These are phyloP conservation scores for Matsumyia berberina DNA, from an alignment of 2,888 invertebrate species.

Conservation along the genomic window DNA sequence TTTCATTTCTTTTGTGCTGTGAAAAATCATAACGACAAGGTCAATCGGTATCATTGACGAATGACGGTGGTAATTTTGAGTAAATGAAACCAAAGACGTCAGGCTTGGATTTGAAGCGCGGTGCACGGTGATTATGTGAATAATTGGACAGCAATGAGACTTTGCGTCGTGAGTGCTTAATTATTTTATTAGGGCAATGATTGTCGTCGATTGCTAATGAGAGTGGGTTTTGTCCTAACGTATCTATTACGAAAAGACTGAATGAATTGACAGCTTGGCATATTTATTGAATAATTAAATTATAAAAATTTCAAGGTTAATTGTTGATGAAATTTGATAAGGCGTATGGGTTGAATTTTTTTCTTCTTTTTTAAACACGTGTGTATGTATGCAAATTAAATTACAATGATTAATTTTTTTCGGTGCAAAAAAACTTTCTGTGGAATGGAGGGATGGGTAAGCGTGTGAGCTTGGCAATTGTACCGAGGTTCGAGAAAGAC, in stretches of 20 bases:
- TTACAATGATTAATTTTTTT: slow-evolving; percentile 7
- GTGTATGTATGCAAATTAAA: slow-evolving; percentile 45
- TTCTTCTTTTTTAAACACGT: slow-evolving; percentile 31
- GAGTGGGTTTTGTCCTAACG: slow-evolving; percentile 41
- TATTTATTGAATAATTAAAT: slow-evolving; percentile 53
- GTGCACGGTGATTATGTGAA: slow-evolving; percentile 23
- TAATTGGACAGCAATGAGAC: slow-evolving; percentile 28
- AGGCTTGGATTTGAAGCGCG: slow-evolving; percentile 4
- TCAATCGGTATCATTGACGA: slow-evolving; percentile 55
- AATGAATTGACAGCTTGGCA: slow-evolving; percentile 32
- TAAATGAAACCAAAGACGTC: slow-evolving; percentile 21
- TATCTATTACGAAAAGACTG: slow-evolving; percentile 42
- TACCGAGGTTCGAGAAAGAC: neutral
- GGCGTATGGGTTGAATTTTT: slow-evolving; percentile 10
- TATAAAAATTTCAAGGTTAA: slow-evolving; percentile 56
- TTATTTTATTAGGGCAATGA: slow-evolving; percentile 59
- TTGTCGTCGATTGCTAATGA: slow-evolving; percentile 54
- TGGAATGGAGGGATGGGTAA: slow-evolving; percentile 14
- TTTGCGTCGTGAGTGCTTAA: slow-evolving; percentile 43
- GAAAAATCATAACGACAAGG: slow-evolving; percentile 59
- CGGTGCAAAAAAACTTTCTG: neutral
- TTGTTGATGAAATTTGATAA: slow-evolving; percentile 31
- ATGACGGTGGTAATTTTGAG: slow-evolving; percentile 27
- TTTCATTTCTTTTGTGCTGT: slow-evolving; percentile 11
- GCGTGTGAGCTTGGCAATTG: neutral